phyloP scores from a whole-genome alignment of 2,888 invertebrate species.

The Elmis aenea region DNA sequence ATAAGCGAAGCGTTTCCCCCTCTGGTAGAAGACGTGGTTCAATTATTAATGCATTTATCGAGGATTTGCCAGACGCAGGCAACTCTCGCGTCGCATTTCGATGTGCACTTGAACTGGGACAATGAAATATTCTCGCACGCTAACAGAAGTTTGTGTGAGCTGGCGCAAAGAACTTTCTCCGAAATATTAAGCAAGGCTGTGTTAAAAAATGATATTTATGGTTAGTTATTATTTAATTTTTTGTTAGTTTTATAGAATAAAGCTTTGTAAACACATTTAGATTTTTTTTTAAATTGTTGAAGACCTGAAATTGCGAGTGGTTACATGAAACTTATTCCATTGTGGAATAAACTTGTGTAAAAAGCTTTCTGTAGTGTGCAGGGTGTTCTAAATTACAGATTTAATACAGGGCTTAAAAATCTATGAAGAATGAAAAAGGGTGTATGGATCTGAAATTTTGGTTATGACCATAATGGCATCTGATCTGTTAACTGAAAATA shows the following conservation, averaged over 20 bases:
- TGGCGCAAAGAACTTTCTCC: conserved; percentile 52
- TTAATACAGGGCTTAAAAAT: too few species aligned
- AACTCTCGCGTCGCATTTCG: conserved; percentile 54
- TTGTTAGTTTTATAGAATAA: too few species aligned
- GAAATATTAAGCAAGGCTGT: conserved; percentile 61
- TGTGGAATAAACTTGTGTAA: background rate
- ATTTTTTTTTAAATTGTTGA: too few species aligned
- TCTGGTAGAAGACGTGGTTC: conserved; percentile 81
- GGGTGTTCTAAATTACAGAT: too few species aligned
- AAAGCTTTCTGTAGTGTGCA: too few species aligned
- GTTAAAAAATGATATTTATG: conserved; percentile 62
- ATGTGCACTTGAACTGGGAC: conserved; percentile 40
- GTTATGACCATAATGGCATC: too few species aligned
- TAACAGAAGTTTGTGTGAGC: conserved; percentile 41
- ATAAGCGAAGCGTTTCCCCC: conserved; percentile 92
- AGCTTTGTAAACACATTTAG: too few species aligned
- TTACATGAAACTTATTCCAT: background rate
- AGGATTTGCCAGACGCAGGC: conserved; percentile 81
- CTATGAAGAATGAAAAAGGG: too few species aligned
- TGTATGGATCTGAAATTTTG: too few species aligned
- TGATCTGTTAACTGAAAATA: too few species aligned
- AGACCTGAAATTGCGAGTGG: too few species aligned
- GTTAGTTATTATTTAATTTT: conserved; percentile 26
- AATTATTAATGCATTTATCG: conserved; percentile 79
- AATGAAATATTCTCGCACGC: conserved; percentile 40